A percentile compares a stretch with the other conserved stretches of the same genome.
phyloP scores from a whole-genome alignment of 2,113 vertebrate genomes.

The Grus americana region DNA sequence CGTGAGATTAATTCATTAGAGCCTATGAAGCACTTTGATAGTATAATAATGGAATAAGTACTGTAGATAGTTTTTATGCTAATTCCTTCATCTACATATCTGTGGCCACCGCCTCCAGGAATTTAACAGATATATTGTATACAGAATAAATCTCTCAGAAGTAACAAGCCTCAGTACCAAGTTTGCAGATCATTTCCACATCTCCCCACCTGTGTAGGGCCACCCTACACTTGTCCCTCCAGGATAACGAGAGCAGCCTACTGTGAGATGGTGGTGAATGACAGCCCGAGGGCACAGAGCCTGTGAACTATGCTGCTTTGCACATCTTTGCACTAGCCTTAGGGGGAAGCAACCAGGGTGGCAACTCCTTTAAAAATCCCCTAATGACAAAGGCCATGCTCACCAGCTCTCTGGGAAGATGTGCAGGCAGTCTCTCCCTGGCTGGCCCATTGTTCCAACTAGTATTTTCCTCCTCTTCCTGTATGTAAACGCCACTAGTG shows the following conservation, averaged over 20 bases:
- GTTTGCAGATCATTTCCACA: not conserved
- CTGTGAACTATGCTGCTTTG: not conserved
- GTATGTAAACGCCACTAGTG: not conserved
- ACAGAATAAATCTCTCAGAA: not conserved
- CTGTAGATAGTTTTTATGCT: constrained; percentile 17
- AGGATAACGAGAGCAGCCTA: not conserved
- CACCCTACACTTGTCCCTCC: not conserved
- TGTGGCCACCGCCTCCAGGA: not conserved
- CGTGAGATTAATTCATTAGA: constrained; percentile 6
- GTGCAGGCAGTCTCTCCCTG: not conserved
- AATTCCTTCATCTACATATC: not conserved
- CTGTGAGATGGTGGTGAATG: not conserved
- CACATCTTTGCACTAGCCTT: not conserved
- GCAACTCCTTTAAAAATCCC: not conserved
- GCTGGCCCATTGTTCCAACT: not conserved
- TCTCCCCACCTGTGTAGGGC: not conserved
- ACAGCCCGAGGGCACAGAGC: not conserved
- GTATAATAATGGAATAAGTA: not conserved
- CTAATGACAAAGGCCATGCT: not conserved
- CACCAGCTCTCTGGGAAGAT: not conserved
- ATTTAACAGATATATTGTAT: not conserved
- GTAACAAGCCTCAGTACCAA: not conserved
- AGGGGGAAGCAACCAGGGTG: not conserved
- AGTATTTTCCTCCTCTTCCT: not conserved
- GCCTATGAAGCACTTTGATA: not conserved